Conservation (phyloP, 2,113 vertebrate genomes). For the Epinephelus lanceolatus region DNA sequence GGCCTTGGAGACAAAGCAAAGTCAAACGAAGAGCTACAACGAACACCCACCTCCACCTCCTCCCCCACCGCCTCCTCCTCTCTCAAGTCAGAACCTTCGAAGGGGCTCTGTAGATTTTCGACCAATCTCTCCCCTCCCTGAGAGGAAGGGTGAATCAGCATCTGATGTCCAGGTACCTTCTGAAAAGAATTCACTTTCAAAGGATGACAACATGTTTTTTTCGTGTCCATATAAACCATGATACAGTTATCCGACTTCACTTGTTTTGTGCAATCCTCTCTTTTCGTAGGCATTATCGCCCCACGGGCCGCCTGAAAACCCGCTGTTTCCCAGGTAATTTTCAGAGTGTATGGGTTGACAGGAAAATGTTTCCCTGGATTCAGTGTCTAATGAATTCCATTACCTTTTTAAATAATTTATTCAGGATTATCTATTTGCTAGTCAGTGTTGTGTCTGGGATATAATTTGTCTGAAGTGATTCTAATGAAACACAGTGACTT, state of each 20-base stretch:
- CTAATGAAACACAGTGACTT: not conserved
- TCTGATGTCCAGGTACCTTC: conserved; percentile 73
- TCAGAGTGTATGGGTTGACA: not conserved
- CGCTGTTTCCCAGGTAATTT: conserved; percentile 84
- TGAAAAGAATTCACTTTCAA: not conserved
- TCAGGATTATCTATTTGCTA: not conserved
- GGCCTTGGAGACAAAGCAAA: conserved; percentile 42
- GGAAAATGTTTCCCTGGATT: not conserved
- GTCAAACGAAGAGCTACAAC: conserved; percentile 63
- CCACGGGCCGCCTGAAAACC: conserved; percentile 76
- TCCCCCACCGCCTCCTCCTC: conserved; percentile 43
- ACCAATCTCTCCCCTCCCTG: conserved; percentile 66
- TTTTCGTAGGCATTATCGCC: conserved; percentile 68
- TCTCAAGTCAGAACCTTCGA: conserved; percentile 37
- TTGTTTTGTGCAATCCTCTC: not conserved
- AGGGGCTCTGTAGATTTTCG: conserved; percentile 70
- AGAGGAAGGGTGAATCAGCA: conserved; percentile 70
- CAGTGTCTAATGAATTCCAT: not conserved
- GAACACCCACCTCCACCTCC: conserved; percentile 73
- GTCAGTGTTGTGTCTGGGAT: not conserved
- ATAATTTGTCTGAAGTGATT: not conserved
- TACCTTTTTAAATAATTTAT: not conserved
- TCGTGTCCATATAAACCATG: not conserved
- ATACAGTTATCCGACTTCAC: no score
- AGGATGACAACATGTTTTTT: not conserved